phyloP scores from a whole-genome alignment of 1,140 invertebrate species.

The Armadillidium nasatum region DNA sequence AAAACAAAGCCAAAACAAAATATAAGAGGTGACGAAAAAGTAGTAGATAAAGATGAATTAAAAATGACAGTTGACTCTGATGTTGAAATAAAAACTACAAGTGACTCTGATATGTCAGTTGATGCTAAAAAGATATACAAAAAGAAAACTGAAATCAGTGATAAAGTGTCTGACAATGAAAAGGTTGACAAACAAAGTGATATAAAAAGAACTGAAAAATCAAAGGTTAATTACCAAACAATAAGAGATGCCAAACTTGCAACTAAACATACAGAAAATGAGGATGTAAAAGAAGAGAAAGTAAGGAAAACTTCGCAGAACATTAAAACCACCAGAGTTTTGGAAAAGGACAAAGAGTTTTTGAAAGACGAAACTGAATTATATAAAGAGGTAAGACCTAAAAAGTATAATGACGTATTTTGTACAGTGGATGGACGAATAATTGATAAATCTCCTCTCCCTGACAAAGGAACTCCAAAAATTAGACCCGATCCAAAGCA shows the following conservation, averaged over 20 bases:
- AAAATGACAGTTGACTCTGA: slow-evolving; percentile 2
- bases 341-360: no score
- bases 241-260: no score
- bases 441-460: background rate
- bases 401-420: no score
- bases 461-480: background rate
- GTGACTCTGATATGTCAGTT: background rate
- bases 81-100: slow-evolving; percentile 6
- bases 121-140: background rate
- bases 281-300: no score
- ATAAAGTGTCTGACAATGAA: slow-evolving; percentile 16
- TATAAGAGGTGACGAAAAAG: slow-evolving; percentile 16
- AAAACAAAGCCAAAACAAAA: slow-evolving; percentile 1
- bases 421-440: background rate
- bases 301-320: no score
- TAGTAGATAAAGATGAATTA: slow-evolving; percentile 20
- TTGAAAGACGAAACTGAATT: no score
- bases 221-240: no score
- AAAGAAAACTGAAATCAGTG: slow-evolving; percentile 1
- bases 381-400: no score
- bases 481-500: background rate
- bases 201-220: no score
- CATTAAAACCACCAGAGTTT: no score
- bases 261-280: no score
- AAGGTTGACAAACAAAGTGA: no score